Percentiles rank a stretch among this genome's conserved stretches.
These are phyloP conservation scores for Sepiola atlantica DNA, from an alignment of 2,888 invertebrate genomes.

Conservation along the genomic window DNA sequence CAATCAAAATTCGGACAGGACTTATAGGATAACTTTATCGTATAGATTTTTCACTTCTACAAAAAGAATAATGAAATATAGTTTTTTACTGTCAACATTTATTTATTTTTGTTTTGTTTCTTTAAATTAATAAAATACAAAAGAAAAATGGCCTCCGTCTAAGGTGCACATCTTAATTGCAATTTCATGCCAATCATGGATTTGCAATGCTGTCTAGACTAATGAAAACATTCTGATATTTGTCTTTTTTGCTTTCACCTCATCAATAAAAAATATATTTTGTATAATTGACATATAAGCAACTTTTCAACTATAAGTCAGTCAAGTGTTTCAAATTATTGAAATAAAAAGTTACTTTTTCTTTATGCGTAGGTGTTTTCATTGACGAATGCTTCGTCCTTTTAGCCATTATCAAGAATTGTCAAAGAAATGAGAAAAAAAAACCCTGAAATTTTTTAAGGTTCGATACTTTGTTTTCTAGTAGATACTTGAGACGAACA, in stretches of 20 bases:
- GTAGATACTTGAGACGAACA: background rate
- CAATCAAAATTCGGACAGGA: too few relatives aligned
- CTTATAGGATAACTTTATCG: too few relatives aligned
- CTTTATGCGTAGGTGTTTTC: slow-evolving; percentile 4
- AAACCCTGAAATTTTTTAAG: background rate
- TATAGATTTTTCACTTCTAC: too few relatives aligned
- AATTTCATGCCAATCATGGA: background rate
- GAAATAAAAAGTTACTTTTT: background rate
- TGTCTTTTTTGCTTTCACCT: background rate
- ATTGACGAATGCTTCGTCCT: background rate
- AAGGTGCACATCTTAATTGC: background rate
- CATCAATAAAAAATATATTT: background rate
- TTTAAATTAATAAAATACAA: background rate
- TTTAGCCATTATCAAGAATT: background rate
- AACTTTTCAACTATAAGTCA: slow-evolving; percentile 11
- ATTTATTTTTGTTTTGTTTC: background rate
- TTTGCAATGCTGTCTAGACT: background rate
- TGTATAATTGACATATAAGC: background rate
- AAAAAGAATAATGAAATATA: background rate
- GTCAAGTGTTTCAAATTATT: background rate
- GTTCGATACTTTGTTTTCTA: background rate
- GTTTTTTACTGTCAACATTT: background rate
- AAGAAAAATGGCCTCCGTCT: background rate
- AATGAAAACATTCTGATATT: background rate
- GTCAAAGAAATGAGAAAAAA: background rate